Conservation (phyloP, 2,888 invertebrate genomes). For the Empis stercorea region DNA sequence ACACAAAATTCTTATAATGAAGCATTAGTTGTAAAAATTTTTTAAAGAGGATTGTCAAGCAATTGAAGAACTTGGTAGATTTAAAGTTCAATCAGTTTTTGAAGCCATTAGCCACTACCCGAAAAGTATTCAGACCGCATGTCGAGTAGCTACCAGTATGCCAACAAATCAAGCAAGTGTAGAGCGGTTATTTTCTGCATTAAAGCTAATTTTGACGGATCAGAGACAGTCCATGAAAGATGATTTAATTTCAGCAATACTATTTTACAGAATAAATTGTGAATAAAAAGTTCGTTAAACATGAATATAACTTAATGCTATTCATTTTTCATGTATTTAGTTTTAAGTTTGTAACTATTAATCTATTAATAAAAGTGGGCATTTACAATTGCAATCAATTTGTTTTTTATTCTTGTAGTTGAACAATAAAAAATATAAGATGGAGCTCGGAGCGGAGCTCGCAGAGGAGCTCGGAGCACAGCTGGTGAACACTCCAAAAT, state of each 20-base stretch:
- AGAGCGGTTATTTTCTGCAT: neutral
- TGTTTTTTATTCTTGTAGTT: neutral
- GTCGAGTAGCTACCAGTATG: conserved; percentile 6
- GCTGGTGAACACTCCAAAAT: neutral
- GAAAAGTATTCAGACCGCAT: conserved; percentile 2
- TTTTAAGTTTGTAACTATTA: too few species aligned
- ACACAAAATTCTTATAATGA: too few species aligned
- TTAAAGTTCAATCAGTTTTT: conserved; percentile 1
- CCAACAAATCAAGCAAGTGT: conserved; percentile 3
- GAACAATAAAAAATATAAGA: neutral
- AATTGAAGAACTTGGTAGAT: too few species aligned
- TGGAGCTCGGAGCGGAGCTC: too few species aligned
- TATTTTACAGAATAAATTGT: conserved; percentile 1
- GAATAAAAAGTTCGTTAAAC: too few species aligned
- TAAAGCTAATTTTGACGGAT: conserved; percentile 1
- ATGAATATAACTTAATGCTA: too few species aligned
- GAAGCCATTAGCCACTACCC: neutral
- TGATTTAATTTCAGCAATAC: conserved; percentile 1
- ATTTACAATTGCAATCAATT: neutral
- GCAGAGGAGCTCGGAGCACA: too few species aligned
- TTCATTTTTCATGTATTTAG: neutral
- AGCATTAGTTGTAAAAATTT: too few species aligned
- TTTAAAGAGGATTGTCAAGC: too few species aligned
- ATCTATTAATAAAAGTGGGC: neutral
- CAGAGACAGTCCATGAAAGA: conserved; percentile 1